These are phyloP conservation scores for Lithophane socia DNA, from an alignment of 2,888 invertebrate species.

Conservation along the genomic window DNA sequence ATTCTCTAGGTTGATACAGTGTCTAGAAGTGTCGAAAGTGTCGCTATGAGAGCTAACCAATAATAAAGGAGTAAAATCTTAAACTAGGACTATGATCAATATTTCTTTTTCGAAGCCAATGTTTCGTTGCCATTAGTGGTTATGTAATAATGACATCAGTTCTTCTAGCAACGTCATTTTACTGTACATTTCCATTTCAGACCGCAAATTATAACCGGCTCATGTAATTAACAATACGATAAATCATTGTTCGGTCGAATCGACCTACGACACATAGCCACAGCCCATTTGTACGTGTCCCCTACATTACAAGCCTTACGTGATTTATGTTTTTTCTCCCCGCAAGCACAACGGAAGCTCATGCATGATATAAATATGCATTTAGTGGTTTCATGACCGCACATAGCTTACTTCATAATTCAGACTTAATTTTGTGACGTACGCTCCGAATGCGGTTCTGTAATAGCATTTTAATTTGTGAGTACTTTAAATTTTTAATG, in stretches of 20 bases:
- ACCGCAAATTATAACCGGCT: constrained; percentile 10
- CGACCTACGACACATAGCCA: constrained; percentile 7
- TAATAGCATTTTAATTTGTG: constrained; percentile 50
- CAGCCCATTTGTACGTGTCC: constrained; percentile 35
- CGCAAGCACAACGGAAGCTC: constrained; percentile 53
- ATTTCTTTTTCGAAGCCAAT: neutral
- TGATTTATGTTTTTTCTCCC: constrained; percentile 53
- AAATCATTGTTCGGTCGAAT: constrained; percentile 32
- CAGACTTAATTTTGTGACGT: constrained; percentile 52
- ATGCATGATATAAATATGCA: constrained; percentile 59
- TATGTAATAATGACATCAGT: neutral
- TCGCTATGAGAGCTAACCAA: neutral
- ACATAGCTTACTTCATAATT: constrained; percentile 55
- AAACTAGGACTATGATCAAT: neutral
- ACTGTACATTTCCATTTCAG: neutral
- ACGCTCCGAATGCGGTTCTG: constrained; percentile 17
- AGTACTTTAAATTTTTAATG: constrained; percentile 19
- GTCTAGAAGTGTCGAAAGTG: neutral
- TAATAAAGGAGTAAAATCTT: neutral
- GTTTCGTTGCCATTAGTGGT: too few relatives aligned
- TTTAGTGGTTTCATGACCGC: constrained; percentile 50
- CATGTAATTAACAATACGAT: constrained; percentile 16
- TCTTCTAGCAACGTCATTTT: neutral
- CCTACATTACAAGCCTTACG: constrained; percentile 12
- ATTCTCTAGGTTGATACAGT: neutral